Percentiles rank a stretch among this genome's conserved stretches.
phyloP scores from a whole-genome alignment of 2,888 invertebrate species.

The Acronicta psi region DNA sequence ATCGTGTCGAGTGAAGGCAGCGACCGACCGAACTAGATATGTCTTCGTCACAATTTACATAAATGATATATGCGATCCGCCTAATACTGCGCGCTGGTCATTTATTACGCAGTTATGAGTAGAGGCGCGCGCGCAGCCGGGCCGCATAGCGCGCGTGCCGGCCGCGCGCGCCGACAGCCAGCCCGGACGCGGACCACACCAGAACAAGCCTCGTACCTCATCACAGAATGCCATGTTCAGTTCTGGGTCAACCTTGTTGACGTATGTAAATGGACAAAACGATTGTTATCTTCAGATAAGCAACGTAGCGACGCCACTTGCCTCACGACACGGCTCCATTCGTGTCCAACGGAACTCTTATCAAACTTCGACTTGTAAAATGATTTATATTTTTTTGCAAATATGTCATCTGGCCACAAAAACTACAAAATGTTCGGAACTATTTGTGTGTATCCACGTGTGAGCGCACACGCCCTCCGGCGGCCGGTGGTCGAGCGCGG shows the following conservation, averaged over 20 bases:
- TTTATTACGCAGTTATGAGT: conserved; percentile 83
- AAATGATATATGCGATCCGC: conserved; percentile 88
- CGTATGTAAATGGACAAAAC: conserved; percentile 74
- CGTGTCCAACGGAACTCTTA: conserved; percentile 5
- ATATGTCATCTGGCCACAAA: conserved; percentile 48
- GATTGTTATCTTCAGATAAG: conserved; percentile 71
- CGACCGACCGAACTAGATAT: conserved; percentile 82
- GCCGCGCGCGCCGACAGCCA: conserved; percentile 79
- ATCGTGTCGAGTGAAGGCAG: conserved; percentile 84
- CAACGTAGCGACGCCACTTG: conserved; percentile 44
- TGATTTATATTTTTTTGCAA: conserved; percentile 56
- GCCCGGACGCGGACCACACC: conserved; percentile 80
- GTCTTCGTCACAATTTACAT: conserved; percentile 89
- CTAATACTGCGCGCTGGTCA: conserved; percentile 85
- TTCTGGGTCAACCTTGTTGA: conserved; percentile 81
- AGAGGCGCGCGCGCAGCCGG: conserved; percentile 67
- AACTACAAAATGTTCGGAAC: conserved; percentile 51
- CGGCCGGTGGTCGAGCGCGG: conserved; percentile 80
- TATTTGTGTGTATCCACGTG: conserved; percentile 67
- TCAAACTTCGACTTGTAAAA: conserved; percentile 11
- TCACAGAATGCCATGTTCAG: conserved; percentile 62
- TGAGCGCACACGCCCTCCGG: conserved; percentile 72
- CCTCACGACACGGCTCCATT: conserved; percentile 22
- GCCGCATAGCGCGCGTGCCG: conserved; percentile 86
- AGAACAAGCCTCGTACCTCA: conserved; percentile 58